Evolutionary conservation across 2,113 vertebrate genomes (phyloP).

Genomic region (Talpa occidentalis): DNA sequence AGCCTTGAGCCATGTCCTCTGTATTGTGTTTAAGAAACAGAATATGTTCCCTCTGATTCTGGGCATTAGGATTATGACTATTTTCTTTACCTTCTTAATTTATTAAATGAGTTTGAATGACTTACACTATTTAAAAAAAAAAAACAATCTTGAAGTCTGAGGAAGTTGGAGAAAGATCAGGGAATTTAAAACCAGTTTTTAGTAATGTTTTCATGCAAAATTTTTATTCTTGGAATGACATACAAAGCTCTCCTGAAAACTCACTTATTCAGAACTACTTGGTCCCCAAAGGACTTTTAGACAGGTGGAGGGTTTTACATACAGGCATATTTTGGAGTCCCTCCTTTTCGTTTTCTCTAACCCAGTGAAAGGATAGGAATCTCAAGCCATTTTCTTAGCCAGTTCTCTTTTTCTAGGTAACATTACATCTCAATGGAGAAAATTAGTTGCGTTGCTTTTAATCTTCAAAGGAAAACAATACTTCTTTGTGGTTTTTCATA

Average conservation of each 20-base stretch:
- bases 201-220: background rate
- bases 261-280: background rate
- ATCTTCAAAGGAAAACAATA: background rate
- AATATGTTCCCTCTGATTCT: background rate
- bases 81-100: conserved; percentile 29
- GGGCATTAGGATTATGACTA: background rate
- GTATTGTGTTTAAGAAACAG: background rate
- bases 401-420: background rate
- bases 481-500: background rate
- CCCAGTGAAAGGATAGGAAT: background rate
- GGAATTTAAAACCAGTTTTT: conserved; percentile 14
- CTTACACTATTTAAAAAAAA: background rate
- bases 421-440: background rate
- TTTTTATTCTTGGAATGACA: conserved; percentile 9
- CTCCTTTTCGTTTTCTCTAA: background rate
- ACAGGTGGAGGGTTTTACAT: background rate
- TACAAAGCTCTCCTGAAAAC: background rate
- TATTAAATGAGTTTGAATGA: conserved; percentile 22
- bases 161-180: background rate
- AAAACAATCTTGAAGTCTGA: background rate
- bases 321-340: background rate
- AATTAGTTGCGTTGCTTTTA: background rate
- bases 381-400: background rate
- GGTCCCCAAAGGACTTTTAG: background rate
- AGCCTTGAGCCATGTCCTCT: background rate